Conservation (phyloP, 2,113 vertebrate species). For the Syngnathoides biaculeatus region DNA sequence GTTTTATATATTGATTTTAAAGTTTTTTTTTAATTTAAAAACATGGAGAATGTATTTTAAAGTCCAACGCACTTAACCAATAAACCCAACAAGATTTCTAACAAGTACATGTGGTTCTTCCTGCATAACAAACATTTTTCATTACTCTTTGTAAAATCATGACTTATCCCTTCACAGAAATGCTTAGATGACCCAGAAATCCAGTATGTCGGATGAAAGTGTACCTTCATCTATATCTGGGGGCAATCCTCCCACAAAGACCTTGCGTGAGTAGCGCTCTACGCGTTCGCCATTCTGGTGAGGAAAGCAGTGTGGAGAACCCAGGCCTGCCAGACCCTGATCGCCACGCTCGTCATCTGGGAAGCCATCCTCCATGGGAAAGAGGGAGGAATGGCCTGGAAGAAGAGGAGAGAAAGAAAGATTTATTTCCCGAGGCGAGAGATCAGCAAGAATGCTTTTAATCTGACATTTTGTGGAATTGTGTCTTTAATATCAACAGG, state of each 20-base stretch:
- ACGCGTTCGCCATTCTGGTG: constrained; percentile 98
- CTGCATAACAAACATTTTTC: neutral
- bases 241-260: constrained; percentile 94
- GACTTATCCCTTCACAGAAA: neutral
- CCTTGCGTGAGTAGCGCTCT: constrained; percentile 96
- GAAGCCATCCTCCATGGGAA: constrained; percentile 98
- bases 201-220: neutral
- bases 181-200: neutral
- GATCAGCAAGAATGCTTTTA: neutral
- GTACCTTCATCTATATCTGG: constrained; percentile 98
- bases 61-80: neutral
- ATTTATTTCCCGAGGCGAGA: constrained; percentile 17
- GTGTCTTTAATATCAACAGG: constrained; percentile 2
- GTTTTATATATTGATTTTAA: neutral
- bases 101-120: neutral
- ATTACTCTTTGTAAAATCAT: neutral
- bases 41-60: too few relatives aligned
- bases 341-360: constrained; percentile 95
- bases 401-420: neutral
- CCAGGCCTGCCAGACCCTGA: constrained; percentile 86
- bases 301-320: constrained; percentile 94
- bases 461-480: neutral
- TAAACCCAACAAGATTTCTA: neutral
- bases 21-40: too few relatives aligned
- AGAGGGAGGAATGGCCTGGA: constrained; percentile 93